Base-by-base conservation (phyloP, 2,888 invertebrate species). In the Cheilosia urbana region DNA sequence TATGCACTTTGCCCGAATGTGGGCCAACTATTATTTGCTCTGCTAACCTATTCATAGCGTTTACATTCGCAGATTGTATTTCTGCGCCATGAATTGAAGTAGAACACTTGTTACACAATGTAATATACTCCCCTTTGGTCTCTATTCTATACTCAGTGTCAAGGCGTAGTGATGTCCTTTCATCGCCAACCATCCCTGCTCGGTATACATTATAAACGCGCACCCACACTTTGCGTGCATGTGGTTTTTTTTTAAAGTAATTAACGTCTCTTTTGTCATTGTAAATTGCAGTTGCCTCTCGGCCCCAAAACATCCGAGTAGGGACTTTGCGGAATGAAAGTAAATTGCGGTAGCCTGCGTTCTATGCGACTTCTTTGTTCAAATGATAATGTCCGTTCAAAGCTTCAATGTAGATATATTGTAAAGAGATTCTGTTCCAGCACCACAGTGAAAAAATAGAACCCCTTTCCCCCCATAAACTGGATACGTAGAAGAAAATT, bases 11-110 rank as follows among this genome's bases (percentile, higher is more conserved):
- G 24, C 27, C 9, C 13, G 55, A 9, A 78, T 71, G 63, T 78
- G 65, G 71, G 71, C 63, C 71, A 78, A 58, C 63, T 63, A 62
- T 65, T 78, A 78, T 71, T 78, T 78, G 42, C 71, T 49, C 49
- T 71, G 65, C 58, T 71, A 63, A 30, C 63, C 57, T 71, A 71
- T 71, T 71, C 71, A 78, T 65, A 27, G 19, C 71, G 71, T 78
- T 78, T 78, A 40, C 71, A 57, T 62, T 63, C 40, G 58, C 68
- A 69, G 68, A 69, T 65, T 57, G 63, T 65, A 15, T 47, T 78
- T 63, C 27, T 62, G 47, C 19, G 49, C n/a, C 49, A 30, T 78
- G 47, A 78, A 71, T 71, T 71, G 47, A 71, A 57, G 65, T 71
- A 37, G 78, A 57, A 51, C 78, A 78, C 71, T 65, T 71, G 71